Evolutionary conservation across 2,113 vertebrate species (phyloP), one percentile per base, ranked within the genome.

Genomic region (Xiphorhynchus elegans): DNA sequence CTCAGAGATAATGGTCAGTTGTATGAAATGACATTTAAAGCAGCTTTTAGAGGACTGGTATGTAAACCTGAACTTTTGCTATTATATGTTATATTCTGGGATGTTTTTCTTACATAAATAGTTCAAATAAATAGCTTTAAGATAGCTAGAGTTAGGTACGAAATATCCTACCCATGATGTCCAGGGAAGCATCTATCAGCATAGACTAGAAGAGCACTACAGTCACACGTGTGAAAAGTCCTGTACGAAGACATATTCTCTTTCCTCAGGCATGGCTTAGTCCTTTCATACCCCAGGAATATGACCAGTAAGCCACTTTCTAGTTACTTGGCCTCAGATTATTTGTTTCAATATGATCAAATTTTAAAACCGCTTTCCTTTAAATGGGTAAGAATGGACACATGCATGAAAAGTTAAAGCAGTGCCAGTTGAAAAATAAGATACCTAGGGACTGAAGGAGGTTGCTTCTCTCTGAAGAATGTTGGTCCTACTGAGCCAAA

Each of bases 1-100:
- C 77, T 93, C 94, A 94, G 81, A 93, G 59, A 87, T 93, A 94
- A 94, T 79, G 84, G 87, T 60, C 89, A 93, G 53, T 59, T 91
- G 20, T n/a, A 46, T 17, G 26, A 91, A 93, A 64, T 85, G n/a
- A 76, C 70, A 79, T 95, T 95, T 59, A 87, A 91, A 83, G 20
- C 16, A 73, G 35, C 31, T 85, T 92, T 89, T 79, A 84, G 49
- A 78, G 28, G 44, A 60, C 16, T 9, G 8, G 31, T 31, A 79
- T 23, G 16, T 66, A 93, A 91, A 89, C 31, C 17, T 84, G 91
- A 62, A 87, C 72, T 66, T 26, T 40, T 73, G 31, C 33, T 79
- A n/a, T 76, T 89, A 21, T 11, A 52, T 47, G 18, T 52, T 70
- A 40, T 62, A 28, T 87, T 79, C 68, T 5, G 3, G 28, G 75